Evolutionary conservation across 2,797 vertebrate species (phyloP).

Genomic region (Margarornis squamiger): DNA sequence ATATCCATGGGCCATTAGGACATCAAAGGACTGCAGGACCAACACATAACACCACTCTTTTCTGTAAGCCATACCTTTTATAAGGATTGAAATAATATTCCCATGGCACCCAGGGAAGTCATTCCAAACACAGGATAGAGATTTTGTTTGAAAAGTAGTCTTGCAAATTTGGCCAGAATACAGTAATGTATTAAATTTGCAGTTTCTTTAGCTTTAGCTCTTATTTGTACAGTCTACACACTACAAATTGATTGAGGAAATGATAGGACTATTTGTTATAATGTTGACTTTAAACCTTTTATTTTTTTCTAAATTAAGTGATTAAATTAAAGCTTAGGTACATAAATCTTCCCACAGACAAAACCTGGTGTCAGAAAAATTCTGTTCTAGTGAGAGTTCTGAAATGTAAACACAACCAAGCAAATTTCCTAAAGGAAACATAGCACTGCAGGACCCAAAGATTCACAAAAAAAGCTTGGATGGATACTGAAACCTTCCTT

Average conservation of each 20-base stretch:
- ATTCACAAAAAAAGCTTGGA: neutral
- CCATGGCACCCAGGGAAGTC: neutral
- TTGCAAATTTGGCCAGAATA: neutral
- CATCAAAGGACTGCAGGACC: neutral
- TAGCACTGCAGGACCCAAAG: fast-evolving
- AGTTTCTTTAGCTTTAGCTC: neutral
- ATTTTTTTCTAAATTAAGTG: too few species aligned
- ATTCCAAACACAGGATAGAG: neutral
- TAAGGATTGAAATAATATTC: neutral
- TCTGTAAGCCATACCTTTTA: fast-evolving
- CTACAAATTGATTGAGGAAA: neutral
- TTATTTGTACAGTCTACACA: neutral
- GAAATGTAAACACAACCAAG: fast-evolving
- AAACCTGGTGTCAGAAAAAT: neutral
- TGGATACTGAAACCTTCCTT: neutral
- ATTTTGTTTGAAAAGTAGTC: neutral
- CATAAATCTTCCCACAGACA: neutral
- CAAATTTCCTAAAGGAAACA: neutral
- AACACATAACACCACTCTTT: fast-evolving
- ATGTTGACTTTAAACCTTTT: neutral
- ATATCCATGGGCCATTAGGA: neutral
- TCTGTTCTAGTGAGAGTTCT: neutral
- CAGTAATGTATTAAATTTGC: fast-evolving
- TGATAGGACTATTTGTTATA: neutral
- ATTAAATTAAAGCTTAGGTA: neutral